Conservation (phyloP, 1,140 invertebrate genomes). For the Drosophila nebulosa region DNA sequence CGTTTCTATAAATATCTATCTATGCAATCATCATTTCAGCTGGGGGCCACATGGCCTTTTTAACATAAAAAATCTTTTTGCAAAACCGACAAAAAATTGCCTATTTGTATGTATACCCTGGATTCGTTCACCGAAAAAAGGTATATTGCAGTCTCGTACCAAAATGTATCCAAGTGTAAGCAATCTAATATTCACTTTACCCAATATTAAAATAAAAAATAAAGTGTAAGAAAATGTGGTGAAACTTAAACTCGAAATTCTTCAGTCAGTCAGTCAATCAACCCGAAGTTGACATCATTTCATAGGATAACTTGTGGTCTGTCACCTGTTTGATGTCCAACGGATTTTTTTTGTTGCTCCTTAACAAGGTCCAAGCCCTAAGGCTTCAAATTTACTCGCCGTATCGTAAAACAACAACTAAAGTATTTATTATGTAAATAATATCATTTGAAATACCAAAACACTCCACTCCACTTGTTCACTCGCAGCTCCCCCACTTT, state of each 20-base stretch:
- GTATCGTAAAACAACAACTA: constrained; percentile 67
- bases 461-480: constrained; percentile 11
- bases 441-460: constrained; percentile 59
- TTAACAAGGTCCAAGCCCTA: constrained; percentile 16
- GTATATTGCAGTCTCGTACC: too few relatives aligned
- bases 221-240: too few relatives aligned
- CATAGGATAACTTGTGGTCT: background rate
- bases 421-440: constrained; percentile 75
- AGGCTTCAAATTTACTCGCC: constrained; percentile 58
- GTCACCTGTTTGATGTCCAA: background rate
- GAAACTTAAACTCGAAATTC: too few relatives aligned
- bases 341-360: background rate
- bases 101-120: background rate
- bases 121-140: background rate
- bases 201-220: too few relatives aligned
- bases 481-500: background rate
- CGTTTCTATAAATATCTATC: background rate
- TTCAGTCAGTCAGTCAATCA: too few relatives aligned
- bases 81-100: background rate
- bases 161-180: too few relatives aligned
- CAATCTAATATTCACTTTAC: too few relatives aligned
- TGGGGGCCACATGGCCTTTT: constrained; percentile 49
- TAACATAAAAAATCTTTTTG: constrained; percentile 38
- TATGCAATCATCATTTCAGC: constrained; percentile 59
- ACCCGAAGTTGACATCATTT: background rate